Evolutionary conservation across 2,888 invertebrate genomes (phyloP), one percentile per base, ranked within the genome.

Genomic region (Cyclophora punctaria): DNA sequence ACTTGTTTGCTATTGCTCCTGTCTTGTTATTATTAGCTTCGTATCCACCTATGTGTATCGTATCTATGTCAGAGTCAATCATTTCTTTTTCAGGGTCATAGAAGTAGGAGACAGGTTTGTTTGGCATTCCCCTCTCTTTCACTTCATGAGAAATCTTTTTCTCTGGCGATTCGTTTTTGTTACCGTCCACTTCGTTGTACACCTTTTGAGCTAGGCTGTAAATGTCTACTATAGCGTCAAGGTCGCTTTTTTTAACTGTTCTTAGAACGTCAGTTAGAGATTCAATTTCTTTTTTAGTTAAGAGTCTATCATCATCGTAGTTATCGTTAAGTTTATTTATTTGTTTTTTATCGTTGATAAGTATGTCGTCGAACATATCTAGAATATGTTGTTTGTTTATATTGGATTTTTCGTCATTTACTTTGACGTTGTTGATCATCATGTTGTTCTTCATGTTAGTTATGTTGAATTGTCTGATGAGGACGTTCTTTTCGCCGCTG

Each of bases 201-300:
- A 88, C 78, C 48, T 87, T 83, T 71, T 86, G 79, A 2, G 85
- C 86, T 58, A 87, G 60, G 50, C 79, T 81, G 47, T 87, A 88
- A 50, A 88, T 75, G 54, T 88, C 87, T 37, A 86, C 60, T 6
- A 88, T 74, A 4, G 86, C 78, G 64, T 87, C 81, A 48, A 88
- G 64, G 53, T 88, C 88, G 52, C 83, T 84, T 57, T 79, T 86
- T 48, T 80, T 88, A 0, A 86, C 71, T 2, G 72, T 72, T 4
- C 80, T 78, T 3, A 88, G 62, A 48, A 86, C 55, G 35, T 80
- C 69, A 34, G 81, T 64, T 52, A 88, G 76, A 0, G 70, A 61
- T 57, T 73, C 73, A 6, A 87, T 83, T 67, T 88, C 88, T 5
- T 62, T 55, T 33, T 79, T 75, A 42, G 81, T 80, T 52, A 88